Conservation (phyloP, 2,888 invertebrate genomes). For the Dorcus parallelipipedus region DNA sequence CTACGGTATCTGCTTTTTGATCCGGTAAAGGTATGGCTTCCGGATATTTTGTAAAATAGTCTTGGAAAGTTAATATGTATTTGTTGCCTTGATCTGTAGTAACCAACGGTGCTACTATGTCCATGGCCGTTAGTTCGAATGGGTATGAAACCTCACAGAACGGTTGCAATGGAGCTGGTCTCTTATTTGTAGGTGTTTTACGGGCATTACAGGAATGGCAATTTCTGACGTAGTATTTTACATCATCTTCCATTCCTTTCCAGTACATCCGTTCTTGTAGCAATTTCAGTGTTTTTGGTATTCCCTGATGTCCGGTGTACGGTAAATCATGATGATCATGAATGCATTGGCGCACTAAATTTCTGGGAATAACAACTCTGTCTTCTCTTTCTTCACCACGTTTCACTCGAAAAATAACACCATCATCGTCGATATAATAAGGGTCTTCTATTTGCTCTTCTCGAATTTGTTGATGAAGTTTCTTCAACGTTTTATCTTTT, state of each 20-base stretch:
- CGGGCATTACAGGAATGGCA: conserved; percentile 30
- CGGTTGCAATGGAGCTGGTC: conserved; percentile 24
- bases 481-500: no score
- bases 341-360: conserved; percentile 14
- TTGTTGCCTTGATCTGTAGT: conserved; percentile 24
- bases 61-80: conserved; percentile 30
- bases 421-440: conserved; percentile 15
- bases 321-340: conserved; percentile 25
- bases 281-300: conserved; percentile 28
- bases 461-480: not conserved
- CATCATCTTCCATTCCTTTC: conserved; percentile 26
- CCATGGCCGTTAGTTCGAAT: conserved; percentile 28
- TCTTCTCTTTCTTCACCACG: conserved; percentile 6
- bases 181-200: conserved; percentile 26
- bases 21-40: conserved; percentile 33
- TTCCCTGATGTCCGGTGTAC: conserved; percentile 31
- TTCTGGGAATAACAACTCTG: conserved; percentile 13
- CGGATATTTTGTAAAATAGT: conserved; percentile 27
- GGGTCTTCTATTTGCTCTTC: not conserved
- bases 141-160: conserved; percentile 22
- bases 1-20: conserved; percentile 20
- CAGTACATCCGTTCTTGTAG: conserved; percentile 28
- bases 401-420: conserved; percentile 11
- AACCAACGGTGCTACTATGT: conserved; percentile 33
- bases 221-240: conserved; percentile 23